Evolutionary conservation across 2,888 invertebrate species (phyloP), one percentile per base, ranked within the genome.

Genomic region (Apodemia hepburni): DNA sequence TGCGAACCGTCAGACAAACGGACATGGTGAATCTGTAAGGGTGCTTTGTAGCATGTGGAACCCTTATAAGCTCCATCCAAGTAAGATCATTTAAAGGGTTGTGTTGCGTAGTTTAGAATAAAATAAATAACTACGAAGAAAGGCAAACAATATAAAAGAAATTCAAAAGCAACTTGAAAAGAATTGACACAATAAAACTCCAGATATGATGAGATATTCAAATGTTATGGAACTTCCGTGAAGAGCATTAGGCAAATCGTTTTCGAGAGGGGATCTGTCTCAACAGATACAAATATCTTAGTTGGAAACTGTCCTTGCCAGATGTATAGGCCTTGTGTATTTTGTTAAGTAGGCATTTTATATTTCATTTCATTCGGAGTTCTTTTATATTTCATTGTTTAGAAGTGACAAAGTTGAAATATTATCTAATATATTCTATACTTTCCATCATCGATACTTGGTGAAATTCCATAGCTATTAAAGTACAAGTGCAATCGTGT

Each of bases 141-240:
- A 42, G 42, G 15, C 15, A 42, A 42, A 42, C 15, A 42, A 42
- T 42, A 42, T 15, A 42, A 15, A 42, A 42, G 42, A 42, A 42
- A 42, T 42, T 42, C 42, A 42, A 42, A 42, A 15, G n/a, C 45
- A 45, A n/a, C n/a, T 45, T 45, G n/a, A 54, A 54, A 27, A 54
- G 51, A 27, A 54, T 54, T 54, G 54, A 54, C 54, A 22, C 51
- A 69, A 78, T 76, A 80, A 77, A 78, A 79, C 75, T 54, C 54
- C 27, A 77, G 80, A 79, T 80, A 78, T 78, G 76, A 80, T 78
- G 79, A 80, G 78, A 81, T 81, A 84, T 84, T 84, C 82, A 81
- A 82, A 85, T 82, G 74, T 77, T 78, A 80, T 76, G 77, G 73
- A 80, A 84, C 75, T 82, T 82, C 73, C 69, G 71, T 69, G 78